A percentile compares a stretch with the other conserved stretches of the same genome.
Evolutionary conservation across 2,113 vertebrate species (phyloP).

Genomic region (Antechinus stuartii): DNA sequence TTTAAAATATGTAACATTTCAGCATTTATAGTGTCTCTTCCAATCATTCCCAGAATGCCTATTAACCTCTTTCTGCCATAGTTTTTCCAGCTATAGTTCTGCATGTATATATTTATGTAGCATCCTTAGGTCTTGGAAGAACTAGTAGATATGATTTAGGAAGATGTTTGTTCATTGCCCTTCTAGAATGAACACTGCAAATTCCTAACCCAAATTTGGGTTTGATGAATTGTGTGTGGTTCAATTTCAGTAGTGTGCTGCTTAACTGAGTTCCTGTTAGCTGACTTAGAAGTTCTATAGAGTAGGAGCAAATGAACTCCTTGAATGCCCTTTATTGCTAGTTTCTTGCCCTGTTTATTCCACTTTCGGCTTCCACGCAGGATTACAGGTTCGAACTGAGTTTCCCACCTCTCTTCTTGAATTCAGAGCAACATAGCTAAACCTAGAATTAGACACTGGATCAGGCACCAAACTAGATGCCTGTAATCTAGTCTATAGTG

Average conservation of each 20-base stretch:
- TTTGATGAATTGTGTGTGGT: background rate
- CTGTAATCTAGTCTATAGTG: background rate
- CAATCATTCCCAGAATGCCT: background rate
- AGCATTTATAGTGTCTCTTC: background rate
- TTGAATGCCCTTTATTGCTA: background rate
- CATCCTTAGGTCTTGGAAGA: background rate
- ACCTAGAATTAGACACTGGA: background rate
- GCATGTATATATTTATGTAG: background rate
- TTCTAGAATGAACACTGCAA: background rate
- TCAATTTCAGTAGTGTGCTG: background rate
- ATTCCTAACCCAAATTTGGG: background rate
- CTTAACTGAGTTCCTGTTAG: background rate
- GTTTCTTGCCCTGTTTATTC: background rate
- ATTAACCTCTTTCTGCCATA: background rate
- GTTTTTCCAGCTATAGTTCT: background rate
- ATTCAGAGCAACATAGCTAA: background rate
- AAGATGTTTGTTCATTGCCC: background rate
- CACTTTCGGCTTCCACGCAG: background rate
- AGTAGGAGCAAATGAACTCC: background rate
- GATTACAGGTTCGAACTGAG: background rate
- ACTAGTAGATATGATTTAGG: background rate
- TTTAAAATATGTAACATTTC: background rate
- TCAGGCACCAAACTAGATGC: background rate
- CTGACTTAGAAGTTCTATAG: background rate
- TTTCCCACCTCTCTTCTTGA: background rate